A percentile compares a stretch with the other conserved stretches of the same genome.
phyloP scores from a whole-genome alignment of 1,140 invertebrate genomes.

The Amyelois transitella region DNA sequence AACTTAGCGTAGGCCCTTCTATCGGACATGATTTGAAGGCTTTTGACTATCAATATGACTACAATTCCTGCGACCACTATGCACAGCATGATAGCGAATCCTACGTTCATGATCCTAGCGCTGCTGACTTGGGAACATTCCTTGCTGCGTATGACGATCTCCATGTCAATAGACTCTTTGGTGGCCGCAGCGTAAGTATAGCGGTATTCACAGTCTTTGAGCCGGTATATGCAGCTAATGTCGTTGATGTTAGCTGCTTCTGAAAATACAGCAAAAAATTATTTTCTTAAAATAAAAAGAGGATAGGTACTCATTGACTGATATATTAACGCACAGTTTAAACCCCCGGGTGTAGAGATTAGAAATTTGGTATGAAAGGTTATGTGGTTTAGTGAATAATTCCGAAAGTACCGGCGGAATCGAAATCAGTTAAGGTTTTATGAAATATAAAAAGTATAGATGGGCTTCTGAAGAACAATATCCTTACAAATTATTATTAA shows the following conservation, averaged over 20 bases:
- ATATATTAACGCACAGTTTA: too few species aligned
- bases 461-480: too few species aligned
- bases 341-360: too few species aligned
- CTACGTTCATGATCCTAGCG: constrained; percentile 46
- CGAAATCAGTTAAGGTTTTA: too few species aligned
- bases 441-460: too few species aligned
- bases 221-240: constrained; percentile 55
- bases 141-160: constrained; percentile 54
- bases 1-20: constrained; percentile 72
- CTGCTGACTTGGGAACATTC: constrained; percentile 56
- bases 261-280: too few species aligned
- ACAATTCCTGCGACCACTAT: constrained; percentile 66
- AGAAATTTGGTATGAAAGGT: too few species aligned
- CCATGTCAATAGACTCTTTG: constrained; percentile 35
- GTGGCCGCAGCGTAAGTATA: constrained; percentile 60
- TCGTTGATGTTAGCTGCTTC: constrained; percentile 21
- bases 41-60: constrained; percentile 54
- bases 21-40: constrained; percentile 64
- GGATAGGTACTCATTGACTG: too few species aligned
- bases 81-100: constrained; percentile 53
- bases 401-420: not conserved
- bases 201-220: constrained; percentile 69
- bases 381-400: too few species aligned
- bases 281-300: too few species aligned
- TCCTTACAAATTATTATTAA: too few species aligned